Percentiles rank a stretch among this genome's conserved stretches.
phyloP scores from a whole-genome alignment of 2,888 invertebrate species.

The Rhynchonema sp. region DNA sequence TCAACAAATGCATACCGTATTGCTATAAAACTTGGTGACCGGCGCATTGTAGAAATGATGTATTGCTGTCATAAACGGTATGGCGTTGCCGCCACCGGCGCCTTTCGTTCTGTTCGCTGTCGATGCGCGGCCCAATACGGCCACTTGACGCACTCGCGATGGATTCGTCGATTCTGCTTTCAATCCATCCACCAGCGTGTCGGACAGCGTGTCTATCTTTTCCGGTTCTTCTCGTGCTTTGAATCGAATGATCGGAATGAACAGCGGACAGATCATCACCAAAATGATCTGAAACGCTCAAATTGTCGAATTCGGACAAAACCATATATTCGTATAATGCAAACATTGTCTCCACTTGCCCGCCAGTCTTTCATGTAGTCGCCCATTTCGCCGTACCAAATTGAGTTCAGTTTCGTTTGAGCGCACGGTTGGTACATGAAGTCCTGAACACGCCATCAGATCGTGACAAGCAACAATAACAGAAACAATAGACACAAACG shows the following conservation, averaged over 20 bases:
- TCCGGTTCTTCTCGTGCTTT: neutral
- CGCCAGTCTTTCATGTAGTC: slow-evolving; percentile 27
- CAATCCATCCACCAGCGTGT: too few species aligned
- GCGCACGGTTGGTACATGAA: slow-evolving; percentile 29
- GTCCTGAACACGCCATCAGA: too few species aligned
- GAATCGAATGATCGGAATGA: neutral
- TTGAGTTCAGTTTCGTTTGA: slow-evolving; percentile 29
- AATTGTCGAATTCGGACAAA: too few species aligned
- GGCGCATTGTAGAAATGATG: slow-evolving; percentile 28
- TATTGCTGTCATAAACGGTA: neutral
- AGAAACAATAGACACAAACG: too few species aligned
- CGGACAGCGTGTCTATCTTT: too few species aligned
- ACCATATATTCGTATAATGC: too few species aligned
- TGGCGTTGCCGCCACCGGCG: neutral
- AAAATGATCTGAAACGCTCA: neutral
- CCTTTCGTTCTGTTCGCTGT: neutral
- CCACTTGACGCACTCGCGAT: neutral
- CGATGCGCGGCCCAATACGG: neutral
- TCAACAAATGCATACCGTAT: slow-evolving; percentile 15
- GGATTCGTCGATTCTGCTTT: too few species aligned
- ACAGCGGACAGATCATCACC: neutral
- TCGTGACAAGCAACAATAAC: too few species aligned
- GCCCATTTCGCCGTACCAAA: slow-evolving; percentile 31
- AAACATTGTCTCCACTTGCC: slow-evolving; percentile 16
- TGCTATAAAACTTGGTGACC: slow-evolving; percentile 27